Evolutionary conservation across 2,888 invertebrate species (phyloP).

Genomic region (Subacronicta megacephala): DNA sequence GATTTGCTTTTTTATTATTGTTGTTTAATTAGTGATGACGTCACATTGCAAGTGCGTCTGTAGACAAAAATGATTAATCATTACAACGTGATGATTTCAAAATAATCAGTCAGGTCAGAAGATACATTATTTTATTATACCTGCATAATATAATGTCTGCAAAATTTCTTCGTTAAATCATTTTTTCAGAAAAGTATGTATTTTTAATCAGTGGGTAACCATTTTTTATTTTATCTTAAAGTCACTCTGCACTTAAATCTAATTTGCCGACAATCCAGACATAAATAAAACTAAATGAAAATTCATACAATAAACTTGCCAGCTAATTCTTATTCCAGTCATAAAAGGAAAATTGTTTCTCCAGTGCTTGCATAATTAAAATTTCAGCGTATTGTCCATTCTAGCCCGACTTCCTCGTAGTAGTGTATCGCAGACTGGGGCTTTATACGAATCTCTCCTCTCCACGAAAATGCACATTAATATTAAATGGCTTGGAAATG

Average conservation of each 20-base stretch:
- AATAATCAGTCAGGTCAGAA: no score
- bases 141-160: no score
- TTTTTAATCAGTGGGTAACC: no score
- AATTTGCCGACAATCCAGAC: slow-evolving; percentile 9
- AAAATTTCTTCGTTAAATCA: no score
- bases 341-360: slow-evolving; percentile 66
- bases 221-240: neutral
- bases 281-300: slow-evolving; percentile 25
- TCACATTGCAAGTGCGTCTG: neutral
- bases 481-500: slow-evolving; percentile 91
- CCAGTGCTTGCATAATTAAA: slow-evolving; percentile 78
- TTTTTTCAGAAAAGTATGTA: no score
- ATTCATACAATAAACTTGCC: slow-evolving; percentile 47
- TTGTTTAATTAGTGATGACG: slow-evolving; percentile 11
- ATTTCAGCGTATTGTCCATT: slow-evolving; percentile 83
- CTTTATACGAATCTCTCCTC: slow-evolving; percentile 88
- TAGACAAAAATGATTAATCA: neutral
- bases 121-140: no score
- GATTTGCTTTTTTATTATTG: slow-evolving; percentile 43
- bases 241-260: slow-evolving; percentile 4
- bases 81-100: no score
- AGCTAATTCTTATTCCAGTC: slow-evolving; percentile 59
- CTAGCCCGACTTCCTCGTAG: slow-evolving; percentile 75
- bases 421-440: slow-evolving; percentile 85
- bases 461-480: slow-evolving; percentile 90